Base-by-base conservation (phyloP, 1,140 invertebrate genomes). In the Idris sp. region DNA sequence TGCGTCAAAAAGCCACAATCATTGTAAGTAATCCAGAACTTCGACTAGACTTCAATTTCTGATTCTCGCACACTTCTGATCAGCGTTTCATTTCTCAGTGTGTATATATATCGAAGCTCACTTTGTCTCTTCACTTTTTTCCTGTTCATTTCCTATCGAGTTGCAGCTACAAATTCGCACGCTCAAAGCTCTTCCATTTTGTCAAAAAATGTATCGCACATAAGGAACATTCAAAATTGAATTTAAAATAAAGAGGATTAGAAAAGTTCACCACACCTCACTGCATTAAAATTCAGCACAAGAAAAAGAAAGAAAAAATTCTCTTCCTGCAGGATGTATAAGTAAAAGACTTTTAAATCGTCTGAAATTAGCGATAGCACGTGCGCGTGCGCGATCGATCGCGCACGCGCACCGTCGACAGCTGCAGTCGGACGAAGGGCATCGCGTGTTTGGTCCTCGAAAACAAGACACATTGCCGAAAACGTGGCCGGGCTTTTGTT, bases 1-100 rank as follows among this genome's bases (percentile, higher is more conserved):
- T 80, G 51, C 83, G 83, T 67, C 71, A 77, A 64, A 82, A 80
- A 82, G 77, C 83, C 65, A 74, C 83, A 41, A 81, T 78, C 46
- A 78, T 81, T 75, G 82, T 84, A 85, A 85, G 83, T 85, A 85
- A 68, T 48, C 64, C 64, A 43, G 33, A 56, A 26, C 7, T 48
- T 49, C 40, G 48, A 56, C 56, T 68, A 51, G 41, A 38, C 28
- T 56, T 58, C 43, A 74, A 25, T 44, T 64, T 62, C 53, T 38
- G 35, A 53, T 49, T 64, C 72, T 68, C 65, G 43, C 56, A n/a
- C n/a, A 62, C 31, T 51, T 72, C 48, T 74, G 38, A 31, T 56
- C 62, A 62, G 46, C 44, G 49, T 49, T 59, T 62, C 56, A 61
- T 54, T 72, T 74, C 26, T 26, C 16, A 7, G 40, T 54, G 10